Conservation (phyloP, 2,888 invertebrate species). For the Pandemis corylana region DNA sequence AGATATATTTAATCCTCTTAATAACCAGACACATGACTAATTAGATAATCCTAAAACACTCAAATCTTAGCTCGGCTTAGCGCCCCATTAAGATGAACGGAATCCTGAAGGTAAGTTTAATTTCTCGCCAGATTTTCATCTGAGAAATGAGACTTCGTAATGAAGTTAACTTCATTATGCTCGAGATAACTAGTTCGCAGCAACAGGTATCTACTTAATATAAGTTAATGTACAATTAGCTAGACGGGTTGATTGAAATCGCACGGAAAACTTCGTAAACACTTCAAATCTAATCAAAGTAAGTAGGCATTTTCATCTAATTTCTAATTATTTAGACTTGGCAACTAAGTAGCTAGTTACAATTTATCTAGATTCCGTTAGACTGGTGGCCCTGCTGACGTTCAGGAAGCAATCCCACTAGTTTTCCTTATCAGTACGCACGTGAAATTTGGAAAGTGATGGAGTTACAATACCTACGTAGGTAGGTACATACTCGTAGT, state of each 20-base stretch:
- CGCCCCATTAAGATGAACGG: constrained; percentile 12
- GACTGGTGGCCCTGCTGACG: no score
- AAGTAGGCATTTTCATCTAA: no score
- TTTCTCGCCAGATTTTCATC: constrained; percentile 15
- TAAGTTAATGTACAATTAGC: background rate
- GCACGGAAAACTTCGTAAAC: background rate
- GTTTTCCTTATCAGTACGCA: no score
- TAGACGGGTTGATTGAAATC: background rate
- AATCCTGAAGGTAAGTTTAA: constrained; percentile 9
- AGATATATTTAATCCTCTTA: background rate
- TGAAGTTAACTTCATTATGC: background rate
- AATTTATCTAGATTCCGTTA: no score
- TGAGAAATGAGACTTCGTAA: constrained; percentile 13
- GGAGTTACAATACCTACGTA: background rate
- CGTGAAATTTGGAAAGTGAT: no score
- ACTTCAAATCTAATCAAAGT: no score
- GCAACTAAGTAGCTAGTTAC: no score
- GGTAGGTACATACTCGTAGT: no score
- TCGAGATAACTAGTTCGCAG: constrained; percentile 4
- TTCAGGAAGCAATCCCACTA: no score
- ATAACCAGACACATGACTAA: background rate
- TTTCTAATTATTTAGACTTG: no score
- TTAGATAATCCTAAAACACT: constrained; percentile 4
- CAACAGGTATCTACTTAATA: background rate
- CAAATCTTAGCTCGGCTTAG: constrained; percentile 2